These are phyloP conservation scores for Tenthredo mesomela DNA, from an alignment of 2,888 invertebrate species.

Conservation along the genomic window DNA sequence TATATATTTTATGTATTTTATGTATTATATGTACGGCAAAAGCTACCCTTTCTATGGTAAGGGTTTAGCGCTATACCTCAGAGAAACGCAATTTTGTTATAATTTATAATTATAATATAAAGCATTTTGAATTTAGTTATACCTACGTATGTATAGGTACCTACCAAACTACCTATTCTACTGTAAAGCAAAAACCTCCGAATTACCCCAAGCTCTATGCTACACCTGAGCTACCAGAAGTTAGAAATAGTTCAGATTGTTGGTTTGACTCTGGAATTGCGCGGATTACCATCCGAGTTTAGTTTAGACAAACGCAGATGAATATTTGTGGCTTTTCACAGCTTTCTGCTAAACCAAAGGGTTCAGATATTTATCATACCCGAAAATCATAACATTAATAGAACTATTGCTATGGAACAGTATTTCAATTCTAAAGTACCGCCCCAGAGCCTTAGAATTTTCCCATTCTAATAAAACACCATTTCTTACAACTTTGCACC, in stretches of 20 bases:
- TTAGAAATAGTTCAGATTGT: constrained; percentile 46
- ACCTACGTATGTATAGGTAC: not conserved
- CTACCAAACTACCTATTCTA: not conserved
- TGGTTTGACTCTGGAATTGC: constrained; percentile 39
- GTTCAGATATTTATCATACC: not conserved
- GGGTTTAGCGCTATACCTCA: not conserved
- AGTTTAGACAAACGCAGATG: constrained; percentile 35
- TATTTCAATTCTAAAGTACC: no score
- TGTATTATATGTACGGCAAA: not conserved
- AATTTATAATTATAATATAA: constrained; percentile 41
- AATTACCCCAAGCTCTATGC: not conserved
- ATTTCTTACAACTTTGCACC: no score
- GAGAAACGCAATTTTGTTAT: constrained; percentile 9
- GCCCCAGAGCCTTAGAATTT: no score
- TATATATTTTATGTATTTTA: no score
- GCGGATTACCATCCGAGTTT: constrained; percentile 25
- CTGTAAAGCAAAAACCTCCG: not conserved
- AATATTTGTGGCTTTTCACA: constrained; percentile 44
- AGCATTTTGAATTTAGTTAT: constrained; percentile 13
- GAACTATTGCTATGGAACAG: not conserved
- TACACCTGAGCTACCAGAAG: constrained; percentile 22
- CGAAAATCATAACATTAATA: not conserved
- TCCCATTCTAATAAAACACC: no score
- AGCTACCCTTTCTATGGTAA: not conserved
- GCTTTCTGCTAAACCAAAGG: not conserved